A percentile compares a stretch with the other conserved stretches of the same genome.
Conservation (phyloP, 30 jellyfish, hydroid and myxozoan genomes). For the Aurelia sp. region DNA sequence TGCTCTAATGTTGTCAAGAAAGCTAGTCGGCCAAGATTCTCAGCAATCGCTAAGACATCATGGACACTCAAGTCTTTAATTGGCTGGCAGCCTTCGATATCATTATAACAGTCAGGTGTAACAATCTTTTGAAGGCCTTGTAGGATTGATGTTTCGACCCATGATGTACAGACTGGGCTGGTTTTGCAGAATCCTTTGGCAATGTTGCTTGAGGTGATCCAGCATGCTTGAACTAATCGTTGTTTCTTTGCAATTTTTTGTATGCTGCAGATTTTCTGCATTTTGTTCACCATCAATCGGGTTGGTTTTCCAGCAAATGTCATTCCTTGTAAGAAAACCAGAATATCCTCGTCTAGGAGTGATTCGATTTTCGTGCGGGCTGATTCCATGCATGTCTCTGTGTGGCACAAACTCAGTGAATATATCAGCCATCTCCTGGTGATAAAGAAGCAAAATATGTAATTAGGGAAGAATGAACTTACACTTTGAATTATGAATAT, state of each 20-base stretch:
- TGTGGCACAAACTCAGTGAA: conserved; percentile 51
- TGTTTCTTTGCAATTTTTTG: conserved; percentile 40
- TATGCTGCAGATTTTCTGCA: conserved; percentile 50
- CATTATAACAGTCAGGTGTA: conserved; percentile 30
- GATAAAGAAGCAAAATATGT: too few species aligned
- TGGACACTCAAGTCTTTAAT: conserved; percentile 25
- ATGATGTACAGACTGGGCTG: conserved; percentile 53
- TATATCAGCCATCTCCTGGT: conserved; percentile 62
- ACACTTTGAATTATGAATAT: too few species aligned
- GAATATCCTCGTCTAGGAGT: conserved; percentile 14
- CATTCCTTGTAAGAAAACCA: conserved; percentile 43
- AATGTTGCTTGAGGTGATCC: conserved; percentile 67
- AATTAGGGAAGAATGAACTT: too few species aligned
- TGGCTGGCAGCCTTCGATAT: conserved; percentile 39
- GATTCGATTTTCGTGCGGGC: conserved; percentile 16
- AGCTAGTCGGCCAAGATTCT: conserved; percentile 68
- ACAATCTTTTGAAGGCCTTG: conserved; percentile 46
- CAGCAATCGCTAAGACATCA: conserved; percentile 59
- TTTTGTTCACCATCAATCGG: conserved; percentile 20
- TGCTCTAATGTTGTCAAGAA: conserved; percentile 48
- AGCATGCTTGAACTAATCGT: conserved; percentile 55
- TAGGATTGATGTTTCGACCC: conserved; percentile 49
- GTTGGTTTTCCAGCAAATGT: conserved; percentile 72
- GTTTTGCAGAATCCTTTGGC: conserved; percentile 61
- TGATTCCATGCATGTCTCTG: conserved; percentile 55